Evolutionary conservation across 1,140 invertebrate genomes (phyloP).

Genomic region (Mylabris phalerata): DNA sequence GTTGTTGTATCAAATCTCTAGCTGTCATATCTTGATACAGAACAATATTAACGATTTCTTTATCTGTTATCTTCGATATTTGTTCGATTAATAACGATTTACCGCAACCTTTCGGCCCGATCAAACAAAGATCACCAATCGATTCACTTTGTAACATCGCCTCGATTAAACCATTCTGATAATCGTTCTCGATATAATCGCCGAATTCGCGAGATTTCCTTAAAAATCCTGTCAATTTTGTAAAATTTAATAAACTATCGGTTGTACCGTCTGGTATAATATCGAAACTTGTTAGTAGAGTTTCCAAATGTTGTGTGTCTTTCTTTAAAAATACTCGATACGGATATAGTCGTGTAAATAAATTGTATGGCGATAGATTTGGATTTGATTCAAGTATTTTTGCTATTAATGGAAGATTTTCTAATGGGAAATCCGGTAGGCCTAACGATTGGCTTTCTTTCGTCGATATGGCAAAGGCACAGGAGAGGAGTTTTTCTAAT

Average conservation of each 20-base stretch:
- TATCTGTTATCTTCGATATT: conserved; percentile 68
- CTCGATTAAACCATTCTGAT: conserved; percentile 73
- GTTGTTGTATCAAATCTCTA: conserved; percentile 86
- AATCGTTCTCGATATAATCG: conserved; percentile 62
- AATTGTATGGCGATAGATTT: conserved; percentile 53
- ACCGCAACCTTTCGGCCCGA: conserved; percentile 87
- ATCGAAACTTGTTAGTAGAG: conserved; percentile 21
- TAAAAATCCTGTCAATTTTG: conserved; percentile 5
- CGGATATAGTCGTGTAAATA: conserved; percentile 76
- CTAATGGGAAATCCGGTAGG: conserved; percentile 86
- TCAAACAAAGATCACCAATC: conserved; percentile 77
- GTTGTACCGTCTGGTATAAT: background rate
- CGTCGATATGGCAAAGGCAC: conserved; percentile 67
- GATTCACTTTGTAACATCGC: conserved; percentile 71
- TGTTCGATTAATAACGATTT: conserved; percentile 77
- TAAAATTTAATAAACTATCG: conserved; percentile 55
- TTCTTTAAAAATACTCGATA: conserved; percentile 73
- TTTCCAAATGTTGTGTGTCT: conserved; percentile 43
- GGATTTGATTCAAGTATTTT: conserved; percentile 68
- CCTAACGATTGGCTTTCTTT: conserved; percentile 60
- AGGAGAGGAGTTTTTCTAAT: conserved; percentile 66
- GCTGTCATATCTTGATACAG: conserved; percentile 97
- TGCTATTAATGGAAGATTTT: conserved; percentile 64
- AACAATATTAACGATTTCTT: conserved; percentile 80
- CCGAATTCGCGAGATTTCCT: background rate